Percentiles rank a stretch among this genome's conserved stretches.
Evolutionary conservation across 2,888 invertebrate genomes (phyloP).

Genomic region (Hypercompe scribonia): DNA sequence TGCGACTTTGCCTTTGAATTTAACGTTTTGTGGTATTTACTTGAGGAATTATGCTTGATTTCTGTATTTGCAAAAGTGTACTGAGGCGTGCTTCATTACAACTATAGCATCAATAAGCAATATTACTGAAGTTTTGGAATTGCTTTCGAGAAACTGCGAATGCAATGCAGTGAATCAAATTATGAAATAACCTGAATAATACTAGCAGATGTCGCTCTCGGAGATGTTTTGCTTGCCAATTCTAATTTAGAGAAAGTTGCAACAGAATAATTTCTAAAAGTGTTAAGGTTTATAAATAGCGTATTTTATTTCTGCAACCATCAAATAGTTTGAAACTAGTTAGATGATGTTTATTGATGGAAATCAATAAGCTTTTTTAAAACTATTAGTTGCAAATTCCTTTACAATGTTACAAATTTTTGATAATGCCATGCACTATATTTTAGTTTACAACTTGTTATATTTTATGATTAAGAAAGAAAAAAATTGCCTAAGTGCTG

Average conservation of each 20-base stretch:
- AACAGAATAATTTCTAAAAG: not conserved
- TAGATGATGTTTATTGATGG: not conserved
- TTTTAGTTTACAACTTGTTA: not conserved
- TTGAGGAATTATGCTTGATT: slow-evolving; percentile 15
- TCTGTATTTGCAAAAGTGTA: slow-evolving; percentile 1
- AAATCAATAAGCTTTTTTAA: not conserved
- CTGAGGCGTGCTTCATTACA: not conserved
- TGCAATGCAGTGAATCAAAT: not conserved
- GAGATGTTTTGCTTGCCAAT: not conserved
- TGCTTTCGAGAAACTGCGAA: not conserved
- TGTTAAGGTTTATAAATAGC: not conserved
- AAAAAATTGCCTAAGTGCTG: not conserved
- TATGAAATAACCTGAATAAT: not conserved
- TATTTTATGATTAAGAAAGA: not conserved
- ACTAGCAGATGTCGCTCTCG: not conserved
- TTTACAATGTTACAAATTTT: not conserved
- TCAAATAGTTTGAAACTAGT: not conserved
- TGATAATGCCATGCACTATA: not conserved
- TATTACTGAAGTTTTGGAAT: not conserved
- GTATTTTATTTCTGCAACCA: not conserved
- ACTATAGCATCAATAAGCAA: not conserved
- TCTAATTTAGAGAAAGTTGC: not conserved
- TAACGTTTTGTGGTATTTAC: slow-evolving; percentile 23
- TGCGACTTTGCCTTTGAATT: slow-evolving; percentile 23
- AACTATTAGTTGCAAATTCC: not conserved